Conservation (phyloP, 2,797 vertebrate genomes). For the Sebastes diaconus region DNA sequence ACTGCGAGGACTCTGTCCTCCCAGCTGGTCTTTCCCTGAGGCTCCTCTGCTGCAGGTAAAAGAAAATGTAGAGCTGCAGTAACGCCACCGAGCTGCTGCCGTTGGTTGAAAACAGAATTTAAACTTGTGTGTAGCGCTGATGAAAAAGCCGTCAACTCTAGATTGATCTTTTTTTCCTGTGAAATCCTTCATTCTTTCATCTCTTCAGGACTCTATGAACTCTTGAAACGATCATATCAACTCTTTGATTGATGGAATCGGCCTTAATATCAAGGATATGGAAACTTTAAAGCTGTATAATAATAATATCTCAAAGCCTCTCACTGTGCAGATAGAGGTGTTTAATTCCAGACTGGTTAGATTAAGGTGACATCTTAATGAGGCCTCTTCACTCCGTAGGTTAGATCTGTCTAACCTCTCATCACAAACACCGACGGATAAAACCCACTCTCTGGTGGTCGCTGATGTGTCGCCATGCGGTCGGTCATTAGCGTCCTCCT, state of each 20-base stretch:
- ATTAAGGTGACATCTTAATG: background rate
- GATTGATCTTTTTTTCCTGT: background rate
- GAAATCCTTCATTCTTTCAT: background rate
- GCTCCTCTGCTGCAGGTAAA: too few species aligned
- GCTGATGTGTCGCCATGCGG: background rate
- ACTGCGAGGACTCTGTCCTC: too few species aligned
- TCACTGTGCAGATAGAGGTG: slow-evolving; percentile 3
- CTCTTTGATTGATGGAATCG: background rate
- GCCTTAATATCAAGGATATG: background rate
- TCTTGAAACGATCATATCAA: background rate
- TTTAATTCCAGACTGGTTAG: background rate
- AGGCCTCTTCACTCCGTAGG: background rate
- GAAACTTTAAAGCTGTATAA: slow-evolving; percentile 5
- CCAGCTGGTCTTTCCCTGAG: too few species aligned
- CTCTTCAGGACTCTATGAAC: background rate
- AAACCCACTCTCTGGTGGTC: background rate
- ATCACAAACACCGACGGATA: background rate
- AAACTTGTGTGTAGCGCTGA: background rate
- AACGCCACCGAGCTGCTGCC: too few species aligned
- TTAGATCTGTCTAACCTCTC: too few species aligned
- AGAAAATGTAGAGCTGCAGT: too few species aligned
- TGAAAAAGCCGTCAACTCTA: too few species aligned
- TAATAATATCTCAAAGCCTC: slow-evolving; percentile 2
- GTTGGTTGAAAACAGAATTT: background rate
- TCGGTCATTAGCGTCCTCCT: slow-evolving; percentile 20